Evolutionary conservation across 2,888 invertebrate genomes (phyloP), one percentile per base, ranked within the genome.

Genomic region (Falcaria lacertinaria): DNA sequence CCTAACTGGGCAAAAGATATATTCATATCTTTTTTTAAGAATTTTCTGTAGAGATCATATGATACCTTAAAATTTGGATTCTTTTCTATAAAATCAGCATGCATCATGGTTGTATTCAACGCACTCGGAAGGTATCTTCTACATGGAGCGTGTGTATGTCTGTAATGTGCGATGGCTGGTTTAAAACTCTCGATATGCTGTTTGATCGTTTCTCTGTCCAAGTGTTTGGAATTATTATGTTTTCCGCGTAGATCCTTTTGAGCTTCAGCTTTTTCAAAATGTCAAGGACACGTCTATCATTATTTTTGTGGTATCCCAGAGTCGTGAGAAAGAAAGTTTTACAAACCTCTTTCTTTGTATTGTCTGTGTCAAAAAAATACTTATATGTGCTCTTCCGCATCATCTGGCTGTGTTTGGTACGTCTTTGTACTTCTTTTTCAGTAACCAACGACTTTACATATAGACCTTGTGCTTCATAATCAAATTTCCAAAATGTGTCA

Each of bases 1-100:
- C 47, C 47, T 15, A 51, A 33, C 11, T 43, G 38, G 3, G 51
- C 37, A 41, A 48, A 48, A 6, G 48, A 51, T 36, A 52, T 52
- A 25, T 48, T 52, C 40, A 48, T 38, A n/a, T n/a, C n/a, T n/a
- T 25, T 39, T 25, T 35, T 40, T 50, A 25, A 0, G 35, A 36
- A 35, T 17, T 43, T 37, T 8, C 42, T 40, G 39, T 45, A 42
- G 8, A 40, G 35, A 33, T 48, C 45, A 36, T 45, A 45, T 6
- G 45, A 45, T 11, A 41, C 11, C 15, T 7, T 40, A 35, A 47
- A 15, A 38, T 38, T 25, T 15, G 41, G 43, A 41, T 47, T 25
- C 8, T 47, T 47, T 34, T 15, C 19, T 2, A 39, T 42, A 25
- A 44, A 47, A 47, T 44, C 41, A 33, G 13, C 33, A 44, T 47